Evolutionary conservation across 2,113 vertebrate species (phyloP).

Genomic region (Pontoporia blainvillei): DNA sequence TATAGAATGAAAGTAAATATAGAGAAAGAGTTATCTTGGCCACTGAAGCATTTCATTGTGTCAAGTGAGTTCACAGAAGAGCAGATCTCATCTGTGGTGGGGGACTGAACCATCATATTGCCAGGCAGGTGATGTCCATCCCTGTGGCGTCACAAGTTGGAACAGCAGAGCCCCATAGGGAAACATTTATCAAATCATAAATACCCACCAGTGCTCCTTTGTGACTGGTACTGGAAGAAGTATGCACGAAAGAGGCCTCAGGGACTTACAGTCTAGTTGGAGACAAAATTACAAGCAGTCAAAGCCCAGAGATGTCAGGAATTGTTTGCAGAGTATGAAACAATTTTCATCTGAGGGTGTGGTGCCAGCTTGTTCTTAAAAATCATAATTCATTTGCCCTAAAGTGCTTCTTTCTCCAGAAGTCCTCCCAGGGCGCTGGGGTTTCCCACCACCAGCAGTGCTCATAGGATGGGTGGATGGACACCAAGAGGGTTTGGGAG

Average conservation of each 20-base stretch:
- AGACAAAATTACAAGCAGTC: neutral
- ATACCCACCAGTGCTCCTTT: fast-evolving
- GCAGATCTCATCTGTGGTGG: neutral
- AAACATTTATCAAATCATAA: neutral
- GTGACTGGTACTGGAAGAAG: neutral
- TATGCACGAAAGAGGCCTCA: neutral
- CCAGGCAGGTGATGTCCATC: neutral
- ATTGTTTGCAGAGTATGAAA: neutral
- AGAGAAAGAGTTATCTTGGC: neutral
- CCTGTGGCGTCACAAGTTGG: neutral
- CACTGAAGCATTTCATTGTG: neutral
- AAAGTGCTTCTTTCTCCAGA: neutral
- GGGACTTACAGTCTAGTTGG: neutral
- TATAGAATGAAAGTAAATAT: neutral
- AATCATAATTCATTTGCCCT: neutral
- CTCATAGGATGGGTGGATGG: conserved; percentile 24
- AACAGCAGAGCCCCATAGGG: neutral
- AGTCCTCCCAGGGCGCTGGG: neutral
- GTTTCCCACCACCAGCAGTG: neutral
- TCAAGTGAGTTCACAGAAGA: neutral
- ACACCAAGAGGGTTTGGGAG: conserved; percentile 31
- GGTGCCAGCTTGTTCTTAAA: neutral
- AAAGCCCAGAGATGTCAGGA: neutral
- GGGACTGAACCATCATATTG: fast-evolving
- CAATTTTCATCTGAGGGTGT: neutral